Evolutionary conservation across 1,140 invertebrate genomes (phyloP), one percentile per base, ranked within the genome.

Genomic region (Bombus vancouverensis): DNA sequence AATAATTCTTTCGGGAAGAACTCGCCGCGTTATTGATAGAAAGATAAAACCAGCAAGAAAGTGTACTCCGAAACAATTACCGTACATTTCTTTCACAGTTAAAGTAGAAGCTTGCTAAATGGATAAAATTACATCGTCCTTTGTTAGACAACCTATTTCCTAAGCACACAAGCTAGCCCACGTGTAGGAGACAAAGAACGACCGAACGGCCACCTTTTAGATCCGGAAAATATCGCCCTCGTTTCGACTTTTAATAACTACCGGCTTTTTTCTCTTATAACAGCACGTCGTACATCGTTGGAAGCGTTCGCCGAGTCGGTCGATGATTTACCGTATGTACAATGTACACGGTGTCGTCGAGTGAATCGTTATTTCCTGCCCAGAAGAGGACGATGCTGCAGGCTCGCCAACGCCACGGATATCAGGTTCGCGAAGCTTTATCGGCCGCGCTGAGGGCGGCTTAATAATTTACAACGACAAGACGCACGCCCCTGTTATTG

Each of bases 401-500:
- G 9, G 71, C 71, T 28, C 25, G 70, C 37, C 70, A 37, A 70
- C 28, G n/a, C 66, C 72, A 62, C 65, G 73, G 87, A 86, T 86
- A 87, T 85, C 75, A 78, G 84, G 74, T 80, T 83, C 70, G 57
- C 47, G 59, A 39, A 47, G 79, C 71, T 89, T 90, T 91, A 91
- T 86, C 85, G 84, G 81, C 76, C 79, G 72, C 82, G 70, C 77
- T 34, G 76, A 72, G 57, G 82, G 59, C 73, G 72, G 87, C 84
- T 91, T 91, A 93, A 94, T 94, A 94, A 94, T 94, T 93, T 92
- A 94, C 91, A 92, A 83, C 88, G 89, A 92, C 93, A 93, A 93
- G 92, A 94, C 89, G 87, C 92, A 87, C 87, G 85, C 71, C 83
- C 32, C 87, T 72, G 92, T 93, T 93, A 93, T 94, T 93, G 92